These are phyloP conservation scores for Sarcophaga caerulescens DNA, from an alignment of 2,888 invertebrate genomes.

Conservation along the genomic window DNA sequence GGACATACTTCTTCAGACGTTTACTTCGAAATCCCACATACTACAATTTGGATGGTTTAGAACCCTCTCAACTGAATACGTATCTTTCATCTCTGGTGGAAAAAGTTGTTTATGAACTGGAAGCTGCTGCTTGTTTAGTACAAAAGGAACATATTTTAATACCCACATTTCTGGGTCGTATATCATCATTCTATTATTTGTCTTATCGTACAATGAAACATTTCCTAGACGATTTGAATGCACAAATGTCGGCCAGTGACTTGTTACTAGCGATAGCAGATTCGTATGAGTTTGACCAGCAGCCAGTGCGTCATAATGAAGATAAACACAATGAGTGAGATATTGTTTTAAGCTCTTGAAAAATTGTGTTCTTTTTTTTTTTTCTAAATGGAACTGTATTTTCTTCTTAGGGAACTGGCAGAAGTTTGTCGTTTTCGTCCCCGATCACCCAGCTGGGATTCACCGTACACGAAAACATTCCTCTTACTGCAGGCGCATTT, in stretches of 20 bases:
- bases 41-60: conserved; percentile 89
- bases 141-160: conserved; percentile 83
- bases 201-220: conserved; percentile 94
- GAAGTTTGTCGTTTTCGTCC: conserved; percentile 88
- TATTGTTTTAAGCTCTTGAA: conserved; percentile 1
- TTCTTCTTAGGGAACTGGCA: conserved; percentile 87
- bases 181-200: conserved; percentile 98
- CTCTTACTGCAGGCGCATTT: conserved; percentile 97
- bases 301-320: conserved; percentile 99
- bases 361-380: background rate
- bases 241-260: conserved; percentile 86
- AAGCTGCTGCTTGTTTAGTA: conserved; percentile 89
- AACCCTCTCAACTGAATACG: conserved; percentile 86
- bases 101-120: conserved; percentile 87
- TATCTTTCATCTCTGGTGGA: conserved; percentile 93
- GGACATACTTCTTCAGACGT: conserved; percentile 98
- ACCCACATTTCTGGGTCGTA: conserved; percentile 92
- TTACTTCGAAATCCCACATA: conserved; percentile 95
- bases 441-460: conserved; percentile 89
- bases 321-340: conserved; percentile 93
- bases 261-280: conserved; percentile 90
- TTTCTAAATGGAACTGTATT: background rate
- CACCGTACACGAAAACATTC: conserved; percentile 96
- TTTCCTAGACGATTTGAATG: conserved; percentile 87
- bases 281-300: conserved; percentile 93